Evolutionary conservation across 2,797 vertebrate species (phyloP), one percentile per base, ranked within the genome.

Genomic region (Pteropus rufus): DNA sequence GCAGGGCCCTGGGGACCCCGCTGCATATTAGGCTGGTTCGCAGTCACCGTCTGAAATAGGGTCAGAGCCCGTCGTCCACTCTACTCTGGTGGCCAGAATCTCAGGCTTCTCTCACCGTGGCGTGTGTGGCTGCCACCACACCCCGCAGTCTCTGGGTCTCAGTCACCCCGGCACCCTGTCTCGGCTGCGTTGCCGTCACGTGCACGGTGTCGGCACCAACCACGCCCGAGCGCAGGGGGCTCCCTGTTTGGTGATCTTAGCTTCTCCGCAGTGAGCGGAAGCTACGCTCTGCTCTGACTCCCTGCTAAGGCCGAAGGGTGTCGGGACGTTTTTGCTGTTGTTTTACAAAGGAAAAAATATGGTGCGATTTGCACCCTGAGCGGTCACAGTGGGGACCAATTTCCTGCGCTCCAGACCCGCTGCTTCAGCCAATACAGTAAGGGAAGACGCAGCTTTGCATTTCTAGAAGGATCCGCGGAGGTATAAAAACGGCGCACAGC

Each of bases 381-480:
- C 79, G 65, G 95, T 97, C 98, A 97, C 98, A 97, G 98, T 98
- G 95, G 98, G 98, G 98, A 98, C 98, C 97, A 97, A 98, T 98
- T 98, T 98, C 98, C 98, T 98, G 98, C 97, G 97, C 96, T 97
- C 96, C 97, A 97, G 96, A 98, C 97, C 97, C 85, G 97, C 98
- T 97, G 98, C 96, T 97, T 98, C 97, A 97, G 98, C 98, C 98
- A 98, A 98, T 98, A 98, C 96, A 93, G 97, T 97, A 85, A 95
- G 97, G 97, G 98, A 96, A 97, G 98, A 90, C 83, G 94, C 98
- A 95, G 98, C 98, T 97, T 96, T 96, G 91, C 97, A 97, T 98
- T 98, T 98, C 98, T 98, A 98, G 98, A 98, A 98, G 97, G 97
- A 98, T 98, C 97, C 85, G 49, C 10, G n/a, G 96, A 97, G 95